Conservation (phyloP, 2,113 vertebrate species). For the Myiozetetes cayanensis region DNA sequence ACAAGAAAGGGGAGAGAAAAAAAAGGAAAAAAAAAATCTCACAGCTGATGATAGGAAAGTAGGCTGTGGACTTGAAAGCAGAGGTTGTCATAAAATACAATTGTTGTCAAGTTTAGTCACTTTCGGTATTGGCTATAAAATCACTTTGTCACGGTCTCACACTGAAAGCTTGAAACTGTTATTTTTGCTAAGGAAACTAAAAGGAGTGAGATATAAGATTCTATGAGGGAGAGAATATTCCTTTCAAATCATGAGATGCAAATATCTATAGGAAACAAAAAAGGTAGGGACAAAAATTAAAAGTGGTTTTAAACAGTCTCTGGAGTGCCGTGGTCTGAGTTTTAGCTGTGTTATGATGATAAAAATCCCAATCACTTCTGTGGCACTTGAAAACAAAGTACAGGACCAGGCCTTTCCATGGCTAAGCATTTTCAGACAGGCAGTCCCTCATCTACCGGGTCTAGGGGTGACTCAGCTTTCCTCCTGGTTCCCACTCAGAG, state of each 20-base stretch:
- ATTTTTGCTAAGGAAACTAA: constrained; percentile 64
- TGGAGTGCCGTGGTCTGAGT: not conserved
- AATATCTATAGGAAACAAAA: not conserved
- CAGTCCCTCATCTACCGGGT: not conserved
- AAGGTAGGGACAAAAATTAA: not conserved
- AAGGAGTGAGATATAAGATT: constrained; percentile 4
- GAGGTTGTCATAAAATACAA: constrained; percentile 76
- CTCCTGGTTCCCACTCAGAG: not conserved
- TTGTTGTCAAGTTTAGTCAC: constrained; percentile 77
- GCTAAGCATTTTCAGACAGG: not conserved
- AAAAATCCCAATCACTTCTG: not conserved
- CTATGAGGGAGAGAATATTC: not conserved
- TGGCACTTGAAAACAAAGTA: not conserved
- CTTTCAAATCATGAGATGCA: constrained; percentile 18
- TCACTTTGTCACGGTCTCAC: constrained; percentile 73
- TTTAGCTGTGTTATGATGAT: not conserved
- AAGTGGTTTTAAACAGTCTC: not conserved
- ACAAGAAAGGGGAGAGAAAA: not conserved
- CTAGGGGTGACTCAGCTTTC: not conserved
- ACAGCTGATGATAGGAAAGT: constrained; percentile 59
- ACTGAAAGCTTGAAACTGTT: constrained; percentile 64
- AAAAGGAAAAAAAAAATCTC: not conserved
- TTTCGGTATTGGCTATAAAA: constrained; percentile 73
- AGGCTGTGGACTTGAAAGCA: constrained; percentile 72
- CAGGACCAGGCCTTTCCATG: not conserved